These are phyloP conservation scores for Chaitophorus viminalis DNA, from an alignment of 2,888 invertebrate species.

Conservation along the genomic window DNA sequence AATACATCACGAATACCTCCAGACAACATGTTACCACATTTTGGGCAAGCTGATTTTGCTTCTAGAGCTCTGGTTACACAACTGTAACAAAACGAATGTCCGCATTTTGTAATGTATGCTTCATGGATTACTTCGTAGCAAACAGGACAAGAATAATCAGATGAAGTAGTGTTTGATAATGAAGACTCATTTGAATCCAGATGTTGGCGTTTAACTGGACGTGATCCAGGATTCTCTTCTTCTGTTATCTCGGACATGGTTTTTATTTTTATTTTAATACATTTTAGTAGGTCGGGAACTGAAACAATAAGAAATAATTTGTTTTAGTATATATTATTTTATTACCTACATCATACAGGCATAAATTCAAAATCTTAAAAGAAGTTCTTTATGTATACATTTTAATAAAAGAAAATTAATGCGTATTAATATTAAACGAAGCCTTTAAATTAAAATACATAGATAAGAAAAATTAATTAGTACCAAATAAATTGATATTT, in stretches of 20 bases:
- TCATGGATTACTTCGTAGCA: conserved; percentile 90
- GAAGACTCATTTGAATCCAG: conserved; percentile 65
- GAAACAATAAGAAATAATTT: conserved; percentile 60
- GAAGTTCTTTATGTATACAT: background rate
- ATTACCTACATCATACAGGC: conserved; percentile 24
- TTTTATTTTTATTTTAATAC: conserved; percentile 54
- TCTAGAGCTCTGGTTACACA: conserved; percentile 80
- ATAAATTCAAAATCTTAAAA: conserved; percentile 20
- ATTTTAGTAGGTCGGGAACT: conserved; percentile 56
- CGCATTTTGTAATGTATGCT: conserved; percentile 90
- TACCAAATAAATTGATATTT: too few species aligned
- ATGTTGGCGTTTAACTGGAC: conserved; percentile 70
- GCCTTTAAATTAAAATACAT: background rate
- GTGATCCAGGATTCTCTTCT: conserved; percentile 65
- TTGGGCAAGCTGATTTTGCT: conserved; percentile 79
- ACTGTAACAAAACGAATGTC: conserved; percentile 89
- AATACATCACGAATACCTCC: conserved; percentile 79
- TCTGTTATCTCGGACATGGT: conserved; percentile 46
- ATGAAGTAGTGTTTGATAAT: conserved; percentile 69
- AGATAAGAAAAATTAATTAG: background rate
- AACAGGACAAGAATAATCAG: conserved; percentile 78
- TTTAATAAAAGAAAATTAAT: conserved; percentile 1
- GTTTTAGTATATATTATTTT: conserved; percentile 47
- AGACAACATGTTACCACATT: conserved; percentile 80
- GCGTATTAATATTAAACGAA: background rate